phyloP scores from a whole-genome alignment of 2,797 vertebrate species.

The Melopsittacus undulatus region DNA sequence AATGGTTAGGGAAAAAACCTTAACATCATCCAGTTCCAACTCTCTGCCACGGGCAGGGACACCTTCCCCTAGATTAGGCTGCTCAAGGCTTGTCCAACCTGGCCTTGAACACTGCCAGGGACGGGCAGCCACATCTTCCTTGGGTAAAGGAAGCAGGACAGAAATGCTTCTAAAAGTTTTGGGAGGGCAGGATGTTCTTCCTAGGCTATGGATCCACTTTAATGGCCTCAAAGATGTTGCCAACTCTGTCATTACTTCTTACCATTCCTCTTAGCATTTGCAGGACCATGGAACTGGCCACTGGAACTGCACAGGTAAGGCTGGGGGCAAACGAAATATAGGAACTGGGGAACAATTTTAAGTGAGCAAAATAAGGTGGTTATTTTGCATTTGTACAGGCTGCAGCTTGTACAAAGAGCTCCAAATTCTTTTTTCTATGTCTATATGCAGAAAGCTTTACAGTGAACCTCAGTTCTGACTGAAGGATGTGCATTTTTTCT shows the following conservation, averaged over 20 bases:
- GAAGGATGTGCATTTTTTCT: not conserved
- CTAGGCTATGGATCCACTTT: not conserved
- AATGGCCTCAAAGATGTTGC: not conserved
- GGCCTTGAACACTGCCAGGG: not conserved
- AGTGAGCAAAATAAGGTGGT: not conserved
- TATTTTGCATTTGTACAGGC: not conserved
- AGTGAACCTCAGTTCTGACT: not conserved
- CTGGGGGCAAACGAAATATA: not conserved
- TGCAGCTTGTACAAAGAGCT: not conserved
- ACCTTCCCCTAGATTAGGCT: not conserved
- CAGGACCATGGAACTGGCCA: not conserved
- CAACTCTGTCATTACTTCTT: not conserved
- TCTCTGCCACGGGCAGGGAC: not conserved
- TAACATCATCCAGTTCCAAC: not conserved
- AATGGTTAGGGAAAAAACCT: not conserved
- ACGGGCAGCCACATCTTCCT: not conserved
- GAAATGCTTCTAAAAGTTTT: not conserved
- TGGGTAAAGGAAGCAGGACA: not conserved
- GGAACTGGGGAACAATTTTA: not conserved
- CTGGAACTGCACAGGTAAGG: not conserved
- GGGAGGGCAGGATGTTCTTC: not conserved
- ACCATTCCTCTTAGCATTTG: not conserved
- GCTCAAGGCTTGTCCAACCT: not conserved
- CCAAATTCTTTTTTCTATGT: not conserved
- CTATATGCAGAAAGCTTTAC: not conserved